phyloP scores from a whole-genome alignment of 1,140 invertebrate genomes.

The Diabrotica virgifera region DNA sequence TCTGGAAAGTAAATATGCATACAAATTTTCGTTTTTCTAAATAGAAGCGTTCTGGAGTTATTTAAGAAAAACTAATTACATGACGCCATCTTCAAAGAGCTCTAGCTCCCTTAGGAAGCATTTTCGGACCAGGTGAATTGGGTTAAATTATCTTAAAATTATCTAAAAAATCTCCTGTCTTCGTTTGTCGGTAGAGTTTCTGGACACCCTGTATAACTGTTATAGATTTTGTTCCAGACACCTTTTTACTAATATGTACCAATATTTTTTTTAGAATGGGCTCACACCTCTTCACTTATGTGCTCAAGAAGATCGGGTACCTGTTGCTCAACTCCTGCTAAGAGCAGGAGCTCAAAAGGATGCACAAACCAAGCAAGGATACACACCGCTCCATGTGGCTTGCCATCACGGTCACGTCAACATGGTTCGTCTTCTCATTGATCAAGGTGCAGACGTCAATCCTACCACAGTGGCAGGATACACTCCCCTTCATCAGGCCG shows the following conservation, averaged over 20 bases:
- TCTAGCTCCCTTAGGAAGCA: too few species aligned
- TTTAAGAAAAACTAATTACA: too few species aligned
- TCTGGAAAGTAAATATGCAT: too few species aligned
- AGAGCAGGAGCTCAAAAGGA: conserved; percentile 79
- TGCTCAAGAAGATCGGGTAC: conserved; percentile 89
- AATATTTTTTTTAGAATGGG: conserved; percentile 63
- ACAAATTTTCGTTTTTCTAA: too few species aligned
- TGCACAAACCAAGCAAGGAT: conserved; percentile 86
- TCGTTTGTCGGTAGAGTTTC: too few species aligned
- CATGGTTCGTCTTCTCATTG: conserved; percentile 86
- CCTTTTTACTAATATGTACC: conserved; percentile 13
- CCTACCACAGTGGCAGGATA: conserved; percentile 81
- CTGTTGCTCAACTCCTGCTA: conserved; percentile 80
- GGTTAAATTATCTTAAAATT: too few species aligned
- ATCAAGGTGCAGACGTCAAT: conserved; percentile 73
- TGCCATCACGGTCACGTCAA: conserved; percentile 95
- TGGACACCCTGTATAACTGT: too few species aligned
- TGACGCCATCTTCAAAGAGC: too few species aligned
- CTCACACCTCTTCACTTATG: conserved; percentile 87
- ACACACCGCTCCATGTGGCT: conserved; percentile 95
- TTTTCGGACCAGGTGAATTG: too few species aligned
- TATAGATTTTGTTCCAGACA: not conserved
- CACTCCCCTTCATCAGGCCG: conserved; percentile 96
- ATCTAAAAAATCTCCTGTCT: too few species aligned
- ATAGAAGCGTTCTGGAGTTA: too few species aligned